These are phyloP conservation scores for Sterrhoptilus dennistouni DNA, from an alignment of 2,113 vertebrate species.

Conservation along the genomic window DNA sequence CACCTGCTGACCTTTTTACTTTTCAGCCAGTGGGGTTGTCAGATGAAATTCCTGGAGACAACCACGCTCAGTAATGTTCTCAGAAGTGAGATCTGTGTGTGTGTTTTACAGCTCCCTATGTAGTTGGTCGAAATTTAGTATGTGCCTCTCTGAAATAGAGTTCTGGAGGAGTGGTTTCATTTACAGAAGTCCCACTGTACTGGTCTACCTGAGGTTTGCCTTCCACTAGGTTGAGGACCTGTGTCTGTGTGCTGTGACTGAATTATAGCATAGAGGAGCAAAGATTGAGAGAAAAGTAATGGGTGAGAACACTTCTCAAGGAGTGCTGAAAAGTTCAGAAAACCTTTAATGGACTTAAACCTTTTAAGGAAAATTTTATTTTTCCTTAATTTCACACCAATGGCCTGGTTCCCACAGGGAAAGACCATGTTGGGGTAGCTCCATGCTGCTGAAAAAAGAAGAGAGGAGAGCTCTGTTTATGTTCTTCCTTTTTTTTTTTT, in stretches of 20 bases:
- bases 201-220: not conserved
- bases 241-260: not conserved
- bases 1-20: not conserved
- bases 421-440: not conserved
- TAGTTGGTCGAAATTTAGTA: not conserved
- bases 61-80: rapidly evolving
- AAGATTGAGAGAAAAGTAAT: not conserved
- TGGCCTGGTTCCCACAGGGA: not conserved
- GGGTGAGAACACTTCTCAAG: not conserved
- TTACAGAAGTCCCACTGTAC: not conserved
- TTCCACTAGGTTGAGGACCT: not conserved
- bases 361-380: not conserved
- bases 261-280: not conserved
- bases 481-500: no score
- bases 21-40: not conserved
- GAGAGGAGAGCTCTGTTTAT: not conserved
- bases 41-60: not conserved
- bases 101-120: not conserved
- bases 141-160: not conserved
- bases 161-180: not conserved
- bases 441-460: not conserved
- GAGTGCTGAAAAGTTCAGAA: not conserved
- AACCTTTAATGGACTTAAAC: not conserved
- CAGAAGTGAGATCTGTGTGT: not conserved
- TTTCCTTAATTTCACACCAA: not conserved